A percentile compares a stretch with the other conserved stretches of the same genome.
Evolutionary conservation across 1,140 invertebrate species (phyloP).

Genomic region (Sitobion miscanthi): DNA sequence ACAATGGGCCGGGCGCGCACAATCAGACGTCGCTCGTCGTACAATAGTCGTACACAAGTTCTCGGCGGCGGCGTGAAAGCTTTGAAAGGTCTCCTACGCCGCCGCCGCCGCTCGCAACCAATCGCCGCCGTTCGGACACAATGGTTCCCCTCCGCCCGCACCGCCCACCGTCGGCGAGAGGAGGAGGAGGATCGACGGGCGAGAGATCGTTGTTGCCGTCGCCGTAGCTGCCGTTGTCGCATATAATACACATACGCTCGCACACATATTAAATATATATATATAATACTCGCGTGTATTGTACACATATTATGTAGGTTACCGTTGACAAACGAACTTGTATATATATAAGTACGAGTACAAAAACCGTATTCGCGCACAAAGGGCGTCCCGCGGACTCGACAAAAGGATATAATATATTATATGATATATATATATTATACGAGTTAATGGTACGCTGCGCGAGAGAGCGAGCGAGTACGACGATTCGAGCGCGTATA

Average conservation of each 20-base stretch:
- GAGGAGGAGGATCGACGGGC: not conserved
- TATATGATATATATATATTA: not conserved
- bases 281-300: not conserved
- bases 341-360: not conserved
- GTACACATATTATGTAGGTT: not conserved
- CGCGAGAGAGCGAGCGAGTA: not conserved
- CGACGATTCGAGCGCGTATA: not conserved
- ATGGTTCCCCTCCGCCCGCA: not conserved
- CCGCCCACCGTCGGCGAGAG: no score
- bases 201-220: not conserved
- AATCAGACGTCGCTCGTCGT: not conserved
- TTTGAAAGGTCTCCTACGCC: not conserved
- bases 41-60: not conserved
- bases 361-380: slow-evolving; percentile 29
- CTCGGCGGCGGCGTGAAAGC: slow-evolving; percentile 2
- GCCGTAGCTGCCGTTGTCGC: not conserved
- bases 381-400: slow-evolving; percentile 39
- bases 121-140: slow-evolving; percentile 8
- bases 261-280: not conserved
- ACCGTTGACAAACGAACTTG: not conserved
- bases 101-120: not conserved
- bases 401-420: slow-evolving; percentile 26
- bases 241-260: not conserved
- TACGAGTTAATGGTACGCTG: not conserved
- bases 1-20: slow-evolving; percentile 22